Base-by-base conservation (phyloP, 2,797 vertebrate species). In the Cyclopterus lumpus region DNA sequence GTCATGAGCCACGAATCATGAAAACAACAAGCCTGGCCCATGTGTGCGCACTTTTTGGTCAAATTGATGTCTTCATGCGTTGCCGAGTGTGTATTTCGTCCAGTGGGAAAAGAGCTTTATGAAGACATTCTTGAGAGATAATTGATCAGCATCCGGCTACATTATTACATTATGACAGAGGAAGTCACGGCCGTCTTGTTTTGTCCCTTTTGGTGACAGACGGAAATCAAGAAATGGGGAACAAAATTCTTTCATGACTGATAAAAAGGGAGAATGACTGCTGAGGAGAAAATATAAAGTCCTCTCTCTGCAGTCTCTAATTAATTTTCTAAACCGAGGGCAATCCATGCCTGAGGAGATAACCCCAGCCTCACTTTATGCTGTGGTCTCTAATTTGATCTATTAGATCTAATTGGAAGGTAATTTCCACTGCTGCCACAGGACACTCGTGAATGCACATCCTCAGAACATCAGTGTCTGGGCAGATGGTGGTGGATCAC, bases 331-430 rank as follows among this genome's bases (percentile, higher is more conserved):
- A 70, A 84, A 84, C 74, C 60, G 71, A 68, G 68, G 71, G 65
- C 74, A 63, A 59, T 28, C 62, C 38, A 28, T 15, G 67, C 66
- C 77, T 1, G 4, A 74, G 62, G 77, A 81, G 46, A 70, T 71
- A 75, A 76, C 71, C 8, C 1, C 63, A 71, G 67, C 18, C 44
- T 75, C 5, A 66, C 64, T 63, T 66, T 30, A 26, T 63, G 64
- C 73, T 67, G 53, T 38, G 51, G 79, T 69, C 63, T 70, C 61
- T 66, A 72, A 73, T 80, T 75, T 68, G 48, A 78, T 76, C 62
- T 22, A 74, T 79, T 86, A 75, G 26, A 77, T 82, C 71, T 81
- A 73, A 85, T 71, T 73, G 68, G 75, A 73, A 71, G 71, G 46
- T 81, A 59, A 86, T 85, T 82, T 79, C 66, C 66, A 58, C n/a